A percentile compares a stretch with the other conserved stretches of the same genome.
Conservation (phyloP, 2,888 invertebrate species). For the Limnephilus marmoratus region DNA sequence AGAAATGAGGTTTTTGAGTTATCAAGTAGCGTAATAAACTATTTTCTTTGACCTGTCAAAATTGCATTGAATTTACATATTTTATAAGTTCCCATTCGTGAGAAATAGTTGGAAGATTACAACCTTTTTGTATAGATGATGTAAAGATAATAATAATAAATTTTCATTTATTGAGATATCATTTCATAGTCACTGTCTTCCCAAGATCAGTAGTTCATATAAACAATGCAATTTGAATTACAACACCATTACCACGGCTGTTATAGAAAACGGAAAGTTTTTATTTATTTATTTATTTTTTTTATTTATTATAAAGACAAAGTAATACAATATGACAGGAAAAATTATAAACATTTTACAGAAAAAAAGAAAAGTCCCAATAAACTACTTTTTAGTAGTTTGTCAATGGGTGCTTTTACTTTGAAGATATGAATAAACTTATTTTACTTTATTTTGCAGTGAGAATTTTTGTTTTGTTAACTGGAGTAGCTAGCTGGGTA, state of each 20-base stretch:
- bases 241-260: background rate
- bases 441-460: no score
- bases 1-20: background rate
- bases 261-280: background rate
- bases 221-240: background rate
- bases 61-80: background rate
- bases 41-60: background rate
- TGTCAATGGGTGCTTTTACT: no score
- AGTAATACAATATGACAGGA: no score
- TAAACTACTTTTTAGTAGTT: no score
- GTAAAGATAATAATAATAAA: background rate
- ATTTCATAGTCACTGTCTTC: background rate
- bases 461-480: background rate
- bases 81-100: background rate
- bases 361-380: no score
- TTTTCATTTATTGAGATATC: background rate
- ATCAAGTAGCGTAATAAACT: background rate
- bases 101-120: background rate
- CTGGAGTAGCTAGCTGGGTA: background rate
- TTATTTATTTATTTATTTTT: no score
- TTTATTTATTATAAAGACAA: no score
- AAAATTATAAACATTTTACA: no score
- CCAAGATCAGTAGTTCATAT: background rate
- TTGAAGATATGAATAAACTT: no score
- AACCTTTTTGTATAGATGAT: background rate